Evolutionary conservation across 2,113 vertebrate genomes (phyloP).

Genomic region (Anolis carolinensis): DNA sequence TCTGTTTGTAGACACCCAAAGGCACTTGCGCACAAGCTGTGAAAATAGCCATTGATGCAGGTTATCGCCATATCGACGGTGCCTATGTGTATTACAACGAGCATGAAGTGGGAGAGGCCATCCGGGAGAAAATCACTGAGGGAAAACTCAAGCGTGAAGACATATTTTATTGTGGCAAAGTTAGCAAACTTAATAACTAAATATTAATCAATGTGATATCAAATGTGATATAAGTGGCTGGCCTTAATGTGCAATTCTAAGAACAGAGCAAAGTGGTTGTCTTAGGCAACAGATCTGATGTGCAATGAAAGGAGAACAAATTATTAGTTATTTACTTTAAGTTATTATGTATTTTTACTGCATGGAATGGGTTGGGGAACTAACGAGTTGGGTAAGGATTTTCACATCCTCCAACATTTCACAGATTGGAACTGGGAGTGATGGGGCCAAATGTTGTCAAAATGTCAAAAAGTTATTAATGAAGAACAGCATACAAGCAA

Average conservation of each 20-base stretch:
- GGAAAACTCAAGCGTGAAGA: conserved; percentile 88
- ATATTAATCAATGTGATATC: too few relatives aligned
- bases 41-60: conserved; percentile 86
- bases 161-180: conserved; percentile 96
- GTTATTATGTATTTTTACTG: neutral
- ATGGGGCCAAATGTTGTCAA: too few relatives aligned
- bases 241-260: too few relatives aligned
- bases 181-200: conserved; percentile 58
- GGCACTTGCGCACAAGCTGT: conserved; percentile 79
- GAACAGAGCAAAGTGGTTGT: neutral
- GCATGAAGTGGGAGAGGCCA: conserved; percentile 90
- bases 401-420: too few relatives aligned
- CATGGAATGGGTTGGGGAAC: neutral
- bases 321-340: neutral
- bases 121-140: conserved; percentile 88
- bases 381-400: too few relatives aligned
- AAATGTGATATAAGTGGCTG: neutral
- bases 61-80: conserved; percentile 91
- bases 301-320: neutral
- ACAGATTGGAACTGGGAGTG: too few relatives aligned
- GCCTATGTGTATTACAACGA: conserved; percentile 90
- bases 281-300: neutral
- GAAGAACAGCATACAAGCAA: too few relatives aligned
- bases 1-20: conserved; percentile 78
- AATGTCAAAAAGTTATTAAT: too few relatives aligned